Evolutionary conservation across 2,113 vertebrate species (phyloP).

Genomic region (Microtus pennsylvanicus): DNA sequence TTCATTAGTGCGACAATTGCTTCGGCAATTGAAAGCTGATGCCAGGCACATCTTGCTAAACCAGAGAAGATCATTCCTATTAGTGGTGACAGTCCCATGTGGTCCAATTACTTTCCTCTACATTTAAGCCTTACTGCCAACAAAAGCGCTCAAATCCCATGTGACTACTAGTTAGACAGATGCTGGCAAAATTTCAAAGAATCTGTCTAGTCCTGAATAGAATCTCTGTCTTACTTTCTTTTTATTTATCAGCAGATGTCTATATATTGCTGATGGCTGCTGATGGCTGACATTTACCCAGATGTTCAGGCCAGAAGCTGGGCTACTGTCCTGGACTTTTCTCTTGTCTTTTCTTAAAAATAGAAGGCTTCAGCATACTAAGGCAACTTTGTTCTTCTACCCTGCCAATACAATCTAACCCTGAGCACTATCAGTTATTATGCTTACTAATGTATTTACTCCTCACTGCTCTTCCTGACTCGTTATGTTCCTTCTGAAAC

Average conservation of each 20-base stretch:
- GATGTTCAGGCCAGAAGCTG: background rate
- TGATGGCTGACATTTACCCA: background rate
- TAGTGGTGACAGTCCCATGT: slow-evolving; percentile 20
- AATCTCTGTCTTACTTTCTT: background rate
- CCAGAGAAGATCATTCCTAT: slow-evolving; percentile 34
- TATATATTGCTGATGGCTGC: background rate
- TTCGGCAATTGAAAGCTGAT: slow-evolving; percentile 32
- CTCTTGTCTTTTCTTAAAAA: background rate
- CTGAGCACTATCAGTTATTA: background rate
- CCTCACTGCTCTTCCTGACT: background rate
- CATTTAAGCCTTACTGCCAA: slow-evolving; percentile 58
- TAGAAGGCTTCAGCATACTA: background rate
- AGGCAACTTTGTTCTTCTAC: background rate
- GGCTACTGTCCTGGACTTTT: background rate
- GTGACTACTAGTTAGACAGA: slow-evolving; percentile 36
- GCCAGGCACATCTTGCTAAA: slow-evolving; percentile 24
- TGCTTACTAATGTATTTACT: background rate
- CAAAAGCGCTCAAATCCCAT: slow-evolving; percentile 47
- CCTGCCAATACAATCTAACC: background rate
- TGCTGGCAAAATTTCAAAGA: slow-evolving; percentile 46
- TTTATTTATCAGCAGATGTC: background rate
- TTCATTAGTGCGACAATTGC: slow-evolving; percentile 38
- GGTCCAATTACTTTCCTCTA: slow-evolving; percentile 32
- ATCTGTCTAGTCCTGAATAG: background rate
- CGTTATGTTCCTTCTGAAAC: background rate